Evolutionary conservation across 2,113 vertebrate genomes (phyloP), one percentile per base, ranked within the genome.

Genomic region (Entelurus aequoreus): DNA sequence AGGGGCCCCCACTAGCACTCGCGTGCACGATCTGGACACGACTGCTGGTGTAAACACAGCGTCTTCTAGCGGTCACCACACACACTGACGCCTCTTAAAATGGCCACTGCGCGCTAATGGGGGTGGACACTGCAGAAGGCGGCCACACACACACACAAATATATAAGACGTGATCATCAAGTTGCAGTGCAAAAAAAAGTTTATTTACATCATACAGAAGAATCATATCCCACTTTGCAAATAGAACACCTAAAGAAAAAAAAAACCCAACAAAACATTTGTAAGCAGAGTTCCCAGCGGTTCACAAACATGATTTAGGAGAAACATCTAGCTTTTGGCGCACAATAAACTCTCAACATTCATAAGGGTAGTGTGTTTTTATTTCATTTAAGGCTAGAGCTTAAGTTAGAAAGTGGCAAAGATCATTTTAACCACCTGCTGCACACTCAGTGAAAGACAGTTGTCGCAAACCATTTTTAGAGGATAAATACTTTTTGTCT

Each of bases 181-280:
- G 69, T 63, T 52, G 66, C 52, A 82, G 62, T 3, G 28, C 28
- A 28, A 44, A 72, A 56, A 56, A 79, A 36, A 2, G 48, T 89
- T 88, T 87, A 90, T 89, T 89, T 76, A 85, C 79, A 87, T 66
- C 66, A 60, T 54, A 81, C 48, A 72, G 55, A 71, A 68, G 54
- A 74, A 64, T 7, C 21, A 74, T 28, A 28, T 28, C 28, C 48
- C 70, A 57, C 56, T 54, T 40, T 58, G 54, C 61, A 50, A 46
- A 69, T 71, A 77, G 44, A 84, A 81, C 78, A 71, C 50, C 54
- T 62, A 51, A 66, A 46, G 46, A 69, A 62, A 28, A 2, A 28
- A 2, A 50, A 38, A 66, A 54, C 68, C 52, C 71, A 77, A 71
- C 66, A 80, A 64, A 67, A 66, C 40, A 14, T 72, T 62, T 35